Evolutionary conservation across 2,797 vertebrate species (phyloP), one percentile per base, ranked within the genome.

Genomic region (Coregonus sp.): DNA sequence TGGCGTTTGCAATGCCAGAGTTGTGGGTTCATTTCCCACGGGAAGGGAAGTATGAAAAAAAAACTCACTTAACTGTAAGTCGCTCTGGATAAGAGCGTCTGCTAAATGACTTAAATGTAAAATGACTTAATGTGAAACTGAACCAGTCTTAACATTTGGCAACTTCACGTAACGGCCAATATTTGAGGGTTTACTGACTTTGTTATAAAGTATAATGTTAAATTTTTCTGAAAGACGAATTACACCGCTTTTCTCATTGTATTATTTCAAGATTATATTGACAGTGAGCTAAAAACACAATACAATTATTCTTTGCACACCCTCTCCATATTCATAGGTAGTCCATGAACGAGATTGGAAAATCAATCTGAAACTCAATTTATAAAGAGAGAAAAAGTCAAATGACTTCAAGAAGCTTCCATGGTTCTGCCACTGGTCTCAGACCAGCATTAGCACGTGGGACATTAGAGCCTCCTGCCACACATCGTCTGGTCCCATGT

Each of bases 61-160:
- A 25, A 25, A 25, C 25, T 25, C 25, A 25, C 25, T 25, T 25
- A 25, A 25, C 25, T 25, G 25, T 25, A 25, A 25, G 25, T 25
- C 25, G 25, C 25, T 25, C 25, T 25, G 25, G 25, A 25, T 25
- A 25, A 25, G 25, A 25, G 1, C 25, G 25, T 25, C 25, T 25
- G 25, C 25, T 25, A 25, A 25, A 25, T 25, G 25, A 25, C 25
- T 25, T 25, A 25, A 25, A 25, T 25, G 25, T 25, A 25, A 25
- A 25, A 25, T 25, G 78, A 50, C 70, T 74, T 75, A 70, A 77
- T 70, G 73, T 76, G 75, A 73, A 78, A 80, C 69, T 29, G 76
- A 81, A 84, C 83, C 78, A 77, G 78, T 86, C 82, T 78, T 37
- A 82, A 83, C 74, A 63, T 86, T 76, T 85, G 83, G 80, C 81